Evolutionary conservation across 2,888 invertebrate genomes (phyloP).

Genomic region (Cataglyphis livida): DNA sequence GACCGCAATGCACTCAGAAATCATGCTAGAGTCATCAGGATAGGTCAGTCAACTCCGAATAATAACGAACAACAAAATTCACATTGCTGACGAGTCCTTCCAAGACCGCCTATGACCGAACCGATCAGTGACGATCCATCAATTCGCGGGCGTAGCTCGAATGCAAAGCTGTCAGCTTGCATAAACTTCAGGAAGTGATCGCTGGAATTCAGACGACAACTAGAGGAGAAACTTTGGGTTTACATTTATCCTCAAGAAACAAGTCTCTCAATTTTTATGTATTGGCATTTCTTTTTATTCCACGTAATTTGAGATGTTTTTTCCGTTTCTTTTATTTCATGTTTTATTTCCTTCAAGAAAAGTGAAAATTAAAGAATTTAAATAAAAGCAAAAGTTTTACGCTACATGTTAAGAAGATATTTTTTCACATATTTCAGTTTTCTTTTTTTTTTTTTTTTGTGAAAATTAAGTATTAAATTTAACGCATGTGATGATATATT

Average conservation of each 20-base stretch:
- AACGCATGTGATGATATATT: not conserved
- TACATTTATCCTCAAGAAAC: not conserved
- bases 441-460: not conserved
- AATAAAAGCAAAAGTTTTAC: not conserved
- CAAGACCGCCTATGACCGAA: constrained; percentile 39
- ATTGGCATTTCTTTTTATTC: constrained; percentile 15
- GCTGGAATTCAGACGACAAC: constrained; percentile 17
- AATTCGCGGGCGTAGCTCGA: constrained; percentile 5
- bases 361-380: not conserved
- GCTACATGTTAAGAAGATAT: not conserved
- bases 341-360: not conserved
- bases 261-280: not conserved
- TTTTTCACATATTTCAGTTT: not conserved
- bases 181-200: constrained; percentile 26
- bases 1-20: constrained; percentile 78
- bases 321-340: too few relatives aligned
- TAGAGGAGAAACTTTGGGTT: not conserved
- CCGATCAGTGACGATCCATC: constrained; percentile 45
- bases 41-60: constrained; percentile 77
- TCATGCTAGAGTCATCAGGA: constrained; percentile 67
- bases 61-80: constrained; percentile 68
- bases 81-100: constrained; percentile 45
- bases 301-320: not conserved
- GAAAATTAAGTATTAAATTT: not conserved
- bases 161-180: constrained; percentile 28